Conservation (phyloP, 2,113 vertebrate genomes). For the Numida meleagris region DNA sequence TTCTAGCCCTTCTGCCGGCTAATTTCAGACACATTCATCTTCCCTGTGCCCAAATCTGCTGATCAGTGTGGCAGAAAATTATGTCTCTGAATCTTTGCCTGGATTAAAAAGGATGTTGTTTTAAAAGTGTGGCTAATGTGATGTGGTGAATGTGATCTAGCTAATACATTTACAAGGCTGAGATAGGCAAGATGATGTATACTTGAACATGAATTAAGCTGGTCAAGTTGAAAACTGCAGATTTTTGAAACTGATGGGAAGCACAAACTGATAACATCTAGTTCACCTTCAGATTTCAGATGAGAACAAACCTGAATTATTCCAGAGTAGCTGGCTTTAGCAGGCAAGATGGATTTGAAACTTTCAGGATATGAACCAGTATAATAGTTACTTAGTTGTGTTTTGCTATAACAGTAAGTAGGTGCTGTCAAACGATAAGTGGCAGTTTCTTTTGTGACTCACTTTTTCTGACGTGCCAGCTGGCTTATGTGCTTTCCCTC, state of each 20-base stretch:
- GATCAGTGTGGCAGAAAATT: not conserved
- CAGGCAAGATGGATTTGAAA: constrained; percentile 12
- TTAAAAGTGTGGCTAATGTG: constrained; percentile 3
- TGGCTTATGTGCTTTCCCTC: constrained; percentile 51
- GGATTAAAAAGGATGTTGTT: constrained; percentile 3
- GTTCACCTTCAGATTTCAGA: not conserved
- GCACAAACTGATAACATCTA: not conserved
- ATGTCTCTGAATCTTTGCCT: constrained; percentile 15
- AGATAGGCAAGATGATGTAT: not conserved
- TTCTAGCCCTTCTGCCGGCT: constrained; percentile 25
- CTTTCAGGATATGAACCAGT: constrained; percentile 28
- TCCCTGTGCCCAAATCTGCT: constrained; percentile 10
- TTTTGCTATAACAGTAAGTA: constrained; percentile 66
- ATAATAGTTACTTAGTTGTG: constrained; percentile 62
- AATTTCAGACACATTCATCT: not conserved
- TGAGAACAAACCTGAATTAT: constrained; percentile 3
- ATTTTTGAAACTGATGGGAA: not conserved
- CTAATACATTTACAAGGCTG: not conserved
- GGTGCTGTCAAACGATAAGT: constrained; percentile 67
- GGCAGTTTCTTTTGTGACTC: constrained; percentile 64
- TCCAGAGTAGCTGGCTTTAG: constrained; percentile 21
- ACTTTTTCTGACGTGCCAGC: constrained; percentile 45
- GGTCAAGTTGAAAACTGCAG: not conserved
- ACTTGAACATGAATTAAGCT: not conserved
- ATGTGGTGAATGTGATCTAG: not conserved